Evolutionary conservation across 2,113 vertebrate genomes (phyloP).

Genomic region (Leucopternis melanops): DNA sequence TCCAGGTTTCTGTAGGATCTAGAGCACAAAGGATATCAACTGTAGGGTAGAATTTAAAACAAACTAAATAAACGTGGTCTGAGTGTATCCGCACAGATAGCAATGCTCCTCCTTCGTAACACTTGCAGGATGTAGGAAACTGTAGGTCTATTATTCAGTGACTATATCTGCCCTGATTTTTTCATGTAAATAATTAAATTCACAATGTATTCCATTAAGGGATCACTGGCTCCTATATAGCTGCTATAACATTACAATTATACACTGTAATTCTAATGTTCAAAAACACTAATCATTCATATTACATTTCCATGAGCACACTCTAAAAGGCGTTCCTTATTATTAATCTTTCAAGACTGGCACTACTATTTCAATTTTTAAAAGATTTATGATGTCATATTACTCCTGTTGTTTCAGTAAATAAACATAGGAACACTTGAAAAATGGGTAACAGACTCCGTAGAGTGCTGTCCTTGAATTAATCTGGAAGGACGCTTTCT

Average conservation of each 20-base stretch:
- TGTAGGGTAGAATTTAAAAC: neutral
- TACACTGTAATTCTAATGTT: slow-evolving; percentile 53
- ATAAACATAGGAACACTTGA: slow-evolving; percentile 42
- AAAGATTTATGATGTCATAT: slow-evolving; percentile 56
- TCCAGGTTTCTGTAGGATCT: neutral
- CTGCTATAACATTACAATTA: slow-evolving; percentile 38
- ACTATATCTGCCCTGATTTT: neutral
- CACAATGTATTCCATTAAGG: slow-evolving; percentile 15
- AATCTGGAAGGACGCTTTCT: slow-evolving; percentile 24
- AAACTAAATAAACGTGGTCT: neutral
- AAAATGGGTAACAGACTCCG: slow-evolving; percentile 42
- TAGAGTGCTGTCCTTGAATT: slow-evolving; percentile 46
- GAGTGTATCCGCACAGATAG: neutral
- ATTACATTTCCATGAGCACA: slow-evolving; percentile 51
- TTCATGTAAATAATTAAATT: slow-evolving; percentile 46
- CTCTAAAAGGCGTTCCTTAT: slow-evolving; percentile 54
- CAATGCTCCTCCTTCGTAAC: neutral
- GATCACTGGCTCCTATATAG: slow-evolving; percentile 9
- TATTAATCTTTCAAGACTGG: slow-evolving; percentile 67
- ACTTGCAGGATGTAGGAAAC: neutral
- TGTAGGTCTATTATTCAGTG: neutral
- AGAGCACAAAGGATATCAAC: neutral
- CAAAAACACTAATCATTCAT: slow-evolving; percentile 57
- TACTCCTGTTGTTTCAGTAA: slow-evolving; percentile 57
- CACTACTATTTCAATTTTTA: slow-evolving; percentile 64